Percentiles rank a stretch among this genome's conserved stretches.
Evolutionary conservation across 2,797 vertebrate species (phyloP).

Genomic region (Sarcoramphus papa): DNA sequence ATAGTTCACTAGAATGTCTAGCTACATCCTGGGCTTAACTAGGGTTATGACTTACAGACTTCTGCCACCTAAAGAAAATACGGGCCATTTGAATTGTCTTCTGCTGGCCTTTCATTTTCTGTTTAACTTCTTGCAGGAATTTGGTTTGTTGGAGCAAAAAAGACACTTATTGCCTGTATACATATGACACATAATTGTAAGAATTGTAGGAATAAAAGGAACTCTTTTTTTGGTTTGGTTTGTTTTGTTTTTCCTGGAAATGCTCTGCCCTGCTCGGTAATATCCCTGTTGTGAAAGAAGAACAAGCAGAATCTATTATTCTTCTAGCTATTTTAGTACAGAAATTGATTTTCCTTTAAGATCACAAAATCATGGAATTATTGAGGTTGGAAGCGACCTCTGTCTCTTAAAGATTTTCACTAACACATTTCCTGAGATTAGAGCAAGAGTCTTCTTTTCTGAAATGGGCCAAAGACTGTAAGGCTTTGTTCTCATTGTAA

Average conservation of each 20-base stretch:
- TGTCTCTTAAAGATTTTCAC: neutral
- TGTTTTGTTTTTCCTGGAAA: neutral
- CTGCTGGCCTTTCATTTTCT: neutral
- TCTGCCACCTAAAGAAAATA: neutral
- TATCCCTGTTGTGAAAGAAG: neutral
- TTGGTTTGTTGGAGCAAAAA: neutral
- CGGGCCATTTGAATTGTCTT: neutral
- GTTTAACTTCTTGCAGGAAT: neutral
- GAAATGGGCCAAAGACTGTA: neutral
- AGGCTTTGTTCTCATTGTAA: neutral
- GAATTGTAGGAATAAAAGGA: neutral
- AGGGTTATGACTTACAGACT: neutral
- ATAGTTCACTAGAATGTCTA: neutral
- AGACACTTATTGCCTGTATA: neutral
- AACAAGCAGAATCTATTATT: neutral
- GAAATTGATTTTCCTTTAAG: neutral
- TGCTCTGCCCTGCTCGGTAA: neutral
- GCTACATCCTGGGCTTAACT: neutral
- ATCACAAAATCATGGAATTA: neutral
- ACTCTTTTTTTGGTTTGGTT: too few species aligned
- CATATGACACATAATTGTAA: accelerated
- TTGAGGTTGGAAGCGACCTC: neutral
- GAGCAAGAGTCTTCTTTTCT: neutral
- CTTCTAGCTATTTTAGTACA: neutral
- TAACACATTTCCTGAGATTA: neutral